A percentile compares a stretch with the other conserved stretches of the same genome.
phyloP scores from a whole-genome alignment of 2,797 vertebrate genomes.

The Macropodus opercularis region DNA sequence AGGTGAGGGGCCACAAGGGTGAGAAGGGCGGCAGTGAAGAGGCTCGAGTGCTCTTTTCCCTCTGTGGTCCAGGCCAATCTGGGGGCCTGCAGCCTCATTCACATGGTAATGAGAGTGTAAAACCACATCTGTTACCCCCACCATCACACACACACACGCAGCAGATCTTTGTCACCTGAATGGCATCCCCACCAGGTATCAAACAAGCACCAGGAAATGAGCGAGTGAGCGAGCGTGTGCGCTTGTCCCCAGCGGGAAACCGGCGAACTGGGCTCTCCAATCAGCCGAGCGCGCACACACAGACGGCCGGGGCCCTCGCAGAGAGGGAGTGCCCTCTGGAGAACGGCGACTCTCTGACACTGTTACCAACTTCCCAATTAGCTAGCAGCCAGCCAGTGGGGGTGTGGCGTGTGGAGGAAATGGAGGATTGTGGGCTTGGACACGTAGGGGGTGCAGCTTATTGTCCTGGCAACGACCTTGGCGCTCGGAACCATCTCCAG shows the following conservation, averaged over 20 bases:
- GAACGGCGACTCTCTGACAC: conserved; percentile 74
- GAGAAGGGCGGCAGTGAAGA: conserved; percentile 21
- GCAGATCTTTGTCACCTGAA: conserved; percentile 98
- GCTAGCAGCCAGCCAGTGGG: conserved; percentile 54
- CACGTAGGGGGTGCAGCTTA: conserved; percentile 40
- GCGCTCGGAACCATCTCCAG: conserved; percentile 35
- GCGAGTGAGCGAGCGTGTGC: conserved; percentile 26
- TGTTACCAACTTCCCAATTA: conserved; percentile 83
- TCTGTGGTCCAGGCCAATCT: conserved; percentile 88
- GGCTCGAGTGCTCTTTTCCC: conserved; percentile 49
- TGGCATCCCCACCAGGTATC: conserved; percentile 98
- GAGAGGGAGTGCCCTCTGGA: conserved; percentile 73
- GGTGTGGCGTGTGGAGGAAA: neutral
- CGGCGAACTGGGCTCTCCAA: conserved; percentile 86
- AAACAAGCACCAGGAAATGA: conserved; percentile 96
- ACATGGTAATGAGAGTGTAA: conserved; percentile 99
- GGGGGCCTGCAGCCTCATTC: conserved; percentile 88
- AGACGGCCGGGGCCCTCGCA: conserved; percentile 76
- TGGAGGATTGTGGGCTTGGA: conserved; percentile 3
- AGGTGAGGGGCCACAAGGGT: conserved; percentile 90
- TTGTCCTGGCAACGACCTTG: conserved; percentile 55
- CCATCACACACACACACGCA: conserved; percentile 60
- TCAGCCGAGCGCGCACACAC: conserved; percentile 87
- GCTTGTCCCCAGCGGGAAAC: conserved; percentile 77
- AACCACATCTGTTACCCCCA: conserved; percentile 97